Evolutionary conservation across 2,888 invertebrate genomes (phyloP).

Genomic region (Tholera decimalis): DNA sequence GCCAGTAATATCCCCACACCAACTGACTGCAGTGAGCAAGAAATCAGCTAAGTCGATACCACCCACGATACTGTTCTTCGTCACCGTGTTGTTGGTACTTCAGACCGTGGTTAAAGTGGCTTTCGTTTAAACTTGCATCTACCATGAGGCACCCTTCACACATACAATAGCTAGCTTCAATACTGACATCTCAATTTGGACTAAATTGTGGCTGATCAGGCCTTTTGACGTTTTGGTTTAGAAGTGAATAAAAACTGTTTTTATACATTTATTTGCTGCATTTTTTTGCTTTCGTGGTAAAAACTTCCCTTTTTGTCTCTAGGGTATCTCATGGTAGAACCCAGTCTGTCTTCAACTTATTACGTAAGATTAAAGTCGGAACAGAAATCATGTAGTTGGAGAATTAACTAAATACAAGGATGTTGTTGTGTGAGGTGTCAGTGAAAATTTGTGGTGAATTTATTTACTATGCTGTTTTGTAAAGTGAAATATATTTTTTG

Average conservation of each 20-base stretch:
- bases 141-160: slow-evolving; percentile 32
- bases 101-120: slow-evolving; percentile 86
- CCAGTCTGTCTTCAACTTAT: slow-evolving; percentile 19
- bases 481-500: slow-evolving; percentile 60
- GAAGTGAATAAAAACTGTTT: background rate
- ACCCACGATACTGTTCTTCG: slow-evolving; percentile 82
- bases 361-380: slow-evolving; percentile 39
- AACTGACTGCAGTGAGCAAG: slow-evolving; percentile 38
- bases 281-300: slow-evolving; percentile 16
- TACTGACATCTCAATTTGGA: background rate
- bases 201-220: background rate
- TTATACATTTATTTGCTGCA: slow-evolving; percentile 5
- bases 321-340: slow-evolving; percentile 34
- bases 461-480: slow-evolving; percentile 59
- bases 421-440: slow-evolving; percentile 48
- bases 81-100: slow-evolving; percentile 82
- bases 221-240: background rate
- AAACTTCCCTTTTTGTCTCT: slow-evolving; percentile 4
- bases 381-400: slow-evolving; percentile 36
- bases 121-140: slow-evolving; percentile 70
- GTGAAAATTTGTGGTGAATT: slow-evolving; percentile 62
- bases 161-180: slow-evolving; percentile 1
- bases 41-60: slow-evolving; percentile 72
- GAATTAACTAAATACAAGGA: slow-evolving; percentile 40
- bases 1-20: slow-evolving; percentile 73